A percentile compares a stretch with the other conserved stretches of the same genome.
These are phyloP conservation scores for Merluccius polli DNA, from an alignment of 2,797 vertebrate species.

Conservation along the genomic window DNA sequence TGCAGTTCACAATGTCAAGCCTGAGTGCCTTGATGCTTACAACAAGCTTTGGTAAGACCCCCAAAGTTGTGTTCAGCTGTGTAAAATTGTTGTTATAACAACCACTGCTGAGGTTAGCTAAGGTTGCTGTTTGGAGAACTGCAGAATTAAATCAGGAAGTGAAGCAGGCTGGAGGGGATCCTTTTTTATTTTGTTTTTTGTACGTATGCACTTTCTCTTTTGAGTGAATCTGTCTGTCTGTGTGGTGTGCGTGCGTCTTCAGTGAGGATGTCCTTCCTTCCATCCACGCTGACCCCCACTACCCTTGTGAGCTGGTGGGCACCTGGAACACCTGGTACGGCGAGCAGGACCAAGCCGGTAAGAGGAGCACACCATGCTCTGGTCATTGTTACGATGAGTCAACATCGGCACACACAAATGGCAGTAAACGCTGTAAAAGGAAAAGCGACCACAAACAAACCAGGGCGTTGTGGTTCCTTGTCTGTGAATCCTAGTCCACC, in stretches of 20 bases:
- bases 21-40: conserved; percentile 93
- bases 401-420: background rate
- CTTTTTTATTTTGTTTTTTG: background rate
- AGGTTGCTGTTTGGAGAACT: background rate
- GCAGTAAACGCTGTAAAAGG: background rate
- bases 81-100: background rate
- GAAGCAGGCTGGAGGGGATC: background rate
- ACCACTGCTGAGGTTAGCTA: background rate
- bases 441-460: conserved; percentile 14
- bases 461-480: conserved; percentile 44
- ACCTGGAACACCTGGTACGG: conserved; percentile 99
- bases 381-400: background rate
- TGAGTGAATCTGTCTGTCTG: background rate
- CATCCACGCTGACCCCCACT: conserved; percentile 86
- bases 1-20: conserved; percentile 99
- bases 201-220: background rate
- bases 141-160: conserved; percentile 2
- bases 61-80: background rate
- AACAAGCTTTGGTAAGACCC: conserved; percentile 92
- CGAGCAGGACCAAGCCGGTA: conserved; percentile 98
- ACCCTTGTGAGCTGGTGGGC: conserved; percentile 93
- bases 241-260: conserved; percentile 21
- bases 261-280: conserved; percentile 89
- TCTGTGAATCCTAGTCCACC: conserved; percentile 82
- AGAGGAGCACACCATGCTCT: conserved; percentile 25